Percentiles rank a stretch among this genome's conserved stretches.
phyloP scores from a whole-genome alignment of 2,888 invertebrate genomes.

The Crematogaster levior region DNA sequence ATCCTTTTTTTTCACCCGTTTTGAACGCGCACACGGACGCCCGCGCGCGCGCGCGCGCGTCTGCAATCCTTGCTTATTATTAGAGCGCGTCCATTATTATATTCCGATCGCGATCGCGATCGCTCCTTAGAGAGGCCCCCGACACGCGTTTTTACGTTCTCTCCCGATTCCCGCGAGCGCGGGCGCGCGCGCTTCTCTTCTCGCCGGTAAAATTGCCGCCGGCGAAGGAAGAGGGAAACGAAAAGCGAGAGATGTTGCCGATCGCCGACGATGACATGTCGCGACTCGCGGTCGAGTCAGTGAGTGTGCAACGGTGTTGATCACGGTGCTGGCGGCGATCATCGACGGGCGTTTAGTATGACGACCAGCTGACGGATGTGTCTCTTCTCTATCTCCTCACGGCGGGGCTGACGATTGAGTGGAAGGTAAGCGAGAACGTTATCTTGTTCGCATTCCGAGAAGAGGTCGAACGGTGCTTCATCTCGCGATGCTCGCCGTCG shows the following conservation, averaged over 20 bases:
- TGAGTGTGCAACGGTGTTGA: conserved; percentile 67
- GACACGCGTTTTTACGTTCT: background rate
- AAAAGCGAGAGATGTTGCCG: conserved; percentile 4
- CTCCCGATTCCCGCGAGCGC: background rate
- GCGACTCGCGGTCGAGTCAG: conserved; percentile 56
- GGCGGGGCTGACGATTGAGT: conserved; percentile 71
- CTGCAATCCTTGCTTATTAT: background rate
- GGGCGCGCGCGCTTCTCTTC: background rate
- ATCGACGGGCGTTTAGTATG: conserved; percentile 65
- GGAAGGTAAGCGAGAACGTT: conserved; percentile 70
- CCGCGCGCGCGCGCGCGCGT: conserved; percentile 1
- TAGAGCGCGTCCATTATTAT: background rate
- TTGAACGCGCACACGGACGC: conserved; percentile 23
- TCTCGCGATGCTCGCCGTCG: background rate
- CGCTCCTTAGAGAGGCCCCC: background rate
- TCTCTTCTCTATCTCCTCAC: conserved; percentile 65
- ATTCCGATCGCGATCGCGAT: background rate
- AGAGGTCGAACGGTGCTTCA: background rate
- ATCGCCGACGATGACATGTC: conserved; percentile 56
- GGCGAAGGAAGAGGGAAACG: background rate
- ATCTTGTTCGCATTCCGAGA: background rate
- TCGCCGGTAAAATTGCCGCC: background rate
- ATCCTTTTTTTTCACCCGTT: conserved; percentile 51
- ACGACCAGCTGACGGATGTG: conserved; percentile 82
- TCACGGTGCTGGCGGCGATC: conserved; percentile 47